Evolutionary conservation across 2,113 vertebrate species (phyloP).

Genomic region (Microtus pennsylvanicus): DNA sequence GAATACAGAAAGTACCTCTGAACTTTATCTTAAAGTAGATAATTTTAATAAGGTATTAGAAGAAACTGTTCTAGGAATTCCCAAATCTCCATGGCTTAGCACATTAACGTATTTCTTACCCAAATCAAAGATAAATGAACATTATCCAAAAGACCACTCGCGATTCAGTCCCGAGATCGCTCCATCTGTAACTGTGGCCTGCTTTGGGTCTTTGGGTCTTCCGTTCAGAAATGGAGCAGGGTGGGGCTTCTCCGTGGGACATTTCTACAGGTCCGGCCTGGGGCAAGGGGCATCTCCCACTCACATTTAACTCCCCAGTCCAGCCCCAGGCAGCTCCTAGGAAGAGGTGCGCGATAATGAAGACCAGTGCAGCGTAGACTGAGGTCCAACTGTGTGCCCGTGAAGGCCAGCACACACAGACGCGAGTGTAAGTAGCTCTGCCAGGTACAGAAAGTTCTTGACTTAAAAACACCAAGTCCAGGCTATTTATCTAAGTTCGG

Average conservation of each 20-base stretch:
- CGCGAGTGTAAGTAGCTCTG: neutral
- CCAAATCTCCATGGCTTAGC: neutral
- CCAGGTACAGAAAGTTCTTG: neutral
- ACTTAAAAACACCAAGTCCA: neutral
- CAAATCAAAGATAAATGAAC: neutral
- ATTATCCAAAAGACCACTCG: neutral
- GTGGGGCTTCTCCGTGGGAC: neutral
- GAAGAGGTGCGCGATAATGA: neutral
- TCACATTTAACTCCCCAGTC: neutral
- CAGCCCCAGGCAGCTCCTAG: neutral
- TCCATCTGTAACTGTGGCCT: neutral
- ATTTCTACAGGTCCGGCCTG: neutral
- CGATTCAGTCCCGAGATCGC: neutral
- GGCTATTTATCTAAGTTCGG: neutral
- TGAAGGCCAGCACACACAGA: slow-evolving; percentile 4
- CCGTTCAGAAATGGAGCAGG: neutral
- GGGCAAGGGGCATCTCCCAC: neutral
- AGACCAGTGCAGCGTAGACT: neutral
- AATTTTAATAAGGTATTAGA: slow-evolving; percentile 30
- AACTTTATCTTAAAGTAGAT: slow-evolving; percentile 39
- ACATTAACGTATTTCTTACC: slow-evolving; percentile 20
- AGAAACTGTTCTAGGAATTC: neutral
- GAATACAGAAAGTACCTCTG: slow-evolving; percentile 36
- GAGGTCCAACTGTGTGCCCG: neutral
- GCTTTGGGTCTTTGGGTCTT: slow-evolving; percentile 27